Conservation (phyloP, 1,140 invertebrate genomes). For the Cydia splendana region DNA sequence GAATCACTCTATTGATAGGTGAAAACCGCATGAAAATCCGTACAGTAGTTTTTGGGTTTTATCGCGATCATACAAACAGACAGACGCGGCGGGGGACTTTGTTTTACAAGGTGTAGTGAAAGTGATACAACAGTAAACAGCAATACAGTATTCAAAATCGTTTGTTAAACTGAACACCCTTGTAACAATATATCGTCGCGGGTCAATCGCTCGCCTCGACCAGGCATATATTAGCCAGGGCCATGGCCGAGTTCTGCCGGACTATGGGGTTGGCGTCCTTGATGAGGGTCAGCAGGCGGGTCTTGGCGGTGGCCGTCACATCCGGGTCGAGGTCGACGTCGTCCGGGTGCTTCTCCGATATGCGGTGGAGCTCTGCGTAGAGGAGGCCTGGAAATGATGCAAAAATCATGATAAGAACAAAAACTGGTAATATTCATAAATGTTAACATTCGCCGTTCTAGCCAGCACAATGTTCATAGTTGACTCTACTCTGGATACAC, state of each 20-base stretch:
- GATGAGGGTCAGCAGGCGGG: constrained; percentile 81
- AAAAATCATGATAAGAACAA: not conserved
- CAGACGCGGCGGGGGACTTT: no score
- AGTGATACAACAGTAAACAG: no score
- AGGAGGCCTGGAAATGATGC: constrained; percentile 57
- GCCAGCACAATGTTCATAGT: constrained; percentile 84
- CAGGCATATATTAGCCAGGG: constrained; percentile 75
- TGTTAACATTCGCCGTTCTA: no score
- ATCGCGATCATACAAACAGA: no score
- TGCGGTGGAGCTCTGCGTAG: constrained; percentile 63
- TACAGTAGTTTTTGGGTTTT: no score
- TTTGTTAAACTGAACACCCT: not conserved
- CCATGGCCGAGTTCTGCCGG: constrained; percentile 81
- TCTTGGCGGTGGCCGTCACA: constrained; percentile 53
- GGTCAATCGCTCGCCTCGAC: constrained; percentile 40
- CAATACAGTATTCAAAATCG: not conserved
- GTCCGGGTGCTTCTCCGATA: constrained; percentile 52
- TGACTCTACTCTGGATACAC: constrained; percentile 85
- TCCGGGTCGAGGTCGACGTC: constrained; percentile 59
- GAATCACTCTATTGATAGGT: no score
- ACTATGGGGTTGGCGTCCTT: constrained; percentile 82
- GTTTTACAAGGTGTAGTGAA: no score
- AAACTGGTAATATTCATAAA: no score
- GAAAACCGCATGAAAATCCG: no score
- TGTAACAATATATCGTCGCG: constrained; percentile 15